Conservation (phyloP, 2,797 vertebrate genomes). For the Avahi laniger region DNA sequence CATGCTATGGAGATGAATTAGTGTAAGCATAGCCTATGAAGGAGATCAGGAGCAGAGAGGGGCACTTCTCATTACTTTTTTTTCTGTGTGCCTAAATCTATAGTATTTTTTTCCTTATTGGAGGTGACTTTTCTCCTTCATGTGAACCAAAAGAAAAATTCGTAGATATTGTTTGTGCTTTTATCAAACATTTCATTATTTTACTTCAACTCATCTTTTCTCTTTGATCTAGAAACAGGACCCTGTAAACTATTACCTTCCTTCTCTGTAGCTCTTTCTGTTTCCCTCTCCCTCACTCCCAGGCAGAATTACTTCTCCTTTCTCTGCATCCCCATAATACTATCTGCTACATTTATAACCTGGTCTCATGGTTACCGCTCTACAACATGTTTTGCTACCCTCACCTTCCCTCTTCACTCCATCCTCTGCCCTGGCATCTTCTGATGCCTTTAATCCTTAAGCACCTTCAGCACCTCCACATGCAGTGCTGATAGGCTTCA, state of each 20-base stretch:
- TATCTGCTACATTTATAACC: not conserved
- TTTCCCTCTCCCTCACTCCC: not conserved
- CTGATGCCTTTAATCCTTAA: not conserved
- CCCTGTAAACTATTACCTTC: not conserved
- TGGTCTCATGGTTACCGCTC: not conserved
- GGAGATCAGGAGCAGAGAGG: not conserved
- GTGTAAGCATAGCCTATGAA: not conserved
- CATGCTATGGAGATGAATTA: not conserved
- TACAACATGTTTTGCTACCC: not conserved
- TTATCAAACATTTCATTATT: not conserved
- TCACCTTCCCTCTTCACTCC: not conserved
- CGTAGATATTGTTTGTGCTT: not conserved
- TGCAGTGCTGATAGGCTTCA: accelerated
- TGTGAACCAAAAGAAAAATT: not conserved
- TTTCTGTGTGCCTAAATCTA: not conserved
- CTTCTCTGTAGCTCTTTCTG: not conserved
- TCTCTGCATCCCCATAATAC: not conserved
- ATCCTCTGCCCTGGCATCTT: not conserved
- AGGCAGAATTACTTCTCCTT: not conserved
- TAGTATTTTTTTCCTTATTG: not conserved
- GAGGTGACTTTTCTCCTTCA: not conserved
- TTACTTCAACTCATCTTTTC: not conserved
- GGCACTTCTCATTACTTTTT: not conserved
- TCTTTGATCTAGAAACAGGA: not conserved
- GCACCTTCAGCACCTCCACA: not conserved